Evolutionary conservation across 2,888 invertebrate genomes (phyloP).

Genomic region (Crepidodera aurea): DNA sequence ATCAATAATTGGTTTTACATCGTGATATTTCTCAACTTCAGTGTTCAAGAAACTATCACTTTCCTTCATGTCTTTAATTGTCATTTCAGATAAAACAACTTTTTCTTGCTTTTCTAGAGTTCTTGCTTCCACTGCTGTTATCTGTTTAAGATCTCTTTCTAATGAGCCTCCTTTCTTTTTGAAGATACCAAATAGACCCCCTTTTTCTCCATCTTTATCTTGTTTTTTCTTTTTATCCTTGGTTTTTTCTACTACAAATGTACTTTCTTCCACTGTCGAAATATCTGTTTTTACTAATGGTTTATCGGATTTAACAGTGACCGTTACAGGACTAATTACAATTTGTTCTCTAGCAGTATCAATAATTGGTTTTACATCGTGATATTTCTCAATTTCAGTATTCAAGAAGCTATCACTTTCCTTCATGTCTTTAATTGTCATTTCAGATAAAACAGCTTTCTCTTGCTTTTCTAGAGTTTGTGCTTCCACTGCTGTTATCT

Average conservation of each 20-base stretch:
- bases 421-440: slow-evolving; percentile 36
- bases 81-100: slow-evolving; percentile 33
- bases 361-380: slow-evolving; percentile 34
- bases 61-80: slow-evolving; percentile 37
- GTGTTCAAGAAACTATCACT: slow-evolving; percentile 41
- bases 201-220: slow-evolving; percentile 24
- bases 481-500: neutral
- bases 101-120: slow-evolving; percentile 13
- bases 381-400: slow-evolving; percentile 38
- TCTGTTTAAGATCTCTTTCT: slow-evolving; percentile 25
- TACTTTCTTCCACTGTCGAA: too few species aligned
- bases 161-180: slow-evolving; percentile 25
- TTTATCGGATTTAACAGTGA: neutral
- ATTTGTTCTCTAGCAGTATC: too few species aligned
- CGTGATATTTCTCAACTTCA: slow-evolving; percentile 42
- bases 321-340: too few species aligned
- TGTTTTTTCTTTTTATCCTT: neutral
- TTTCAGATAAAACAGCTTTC: slow-evolving; percentile 32
- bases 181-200: slow-evolving; percentile 28
- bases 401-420: slow-evolving; percentile 42
- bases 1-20: slow-evolving; percentile 26
- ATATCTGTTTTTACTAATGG: too few species aligned
- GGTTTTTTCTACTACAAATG: too few species aligned
- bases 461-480: neutral
- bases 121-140: neutral